A percentile compares a stretch with the other conserved stretches of the same genome.
Evolutionary conservation across 2,797 vertebrate species (phyloP).

Genomic region (Darevskia mixta): DNA sequence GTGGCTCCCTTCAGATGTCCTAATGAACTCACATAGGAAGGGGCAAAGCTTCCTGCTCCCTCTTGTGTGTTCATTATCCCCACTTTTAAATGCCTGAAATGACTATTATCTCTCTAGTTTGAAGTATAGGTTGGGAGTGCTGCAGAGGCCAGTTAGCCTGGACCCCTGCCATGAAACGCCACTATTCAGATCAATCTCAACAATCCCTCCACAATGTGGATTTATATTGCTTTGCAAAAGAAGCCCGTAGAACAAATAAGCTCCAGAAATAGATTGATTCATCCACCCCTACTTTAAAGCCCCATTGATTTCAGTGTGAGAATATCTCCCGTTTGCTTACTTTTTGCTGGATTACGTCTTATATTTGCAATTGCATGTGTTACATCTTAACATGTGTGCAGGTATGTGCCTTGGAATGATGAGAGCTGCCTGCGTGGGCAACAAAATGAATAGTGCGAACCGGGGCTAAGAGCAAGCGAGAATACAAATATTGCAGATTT

Average conservation of each 20-base stretch:
- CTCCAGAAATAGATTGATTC: not conserved
- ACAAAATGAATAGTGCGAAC: not conserved
- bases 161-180: too few relatives aligned
- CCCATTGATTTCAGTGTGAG: not conserved
- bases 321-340: not conserved
- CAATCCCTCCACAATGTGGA: not conserved
- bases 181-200: not conserved
- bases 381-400: not conserved
- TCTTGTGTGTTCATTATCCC: too few relatives aligned
- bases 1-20: too few relatives aligned
- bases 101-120: not conserved
- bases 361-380: not conserved
- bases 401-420: not conserved
- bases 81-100: not conserved
- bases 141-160: not conserved
- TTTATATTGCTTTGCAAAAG: not conserved
- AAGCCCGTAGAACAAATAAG: too few relatives aligned
- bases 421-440: not conserved
- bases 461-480: not conserved
- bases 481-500: slow-evolving; percentile 34
- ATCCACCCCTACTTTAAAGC: not conserved
- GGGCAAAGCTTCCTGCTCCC: too few relatives aligned
- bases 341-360: not conserved
- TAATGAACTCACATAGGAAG: too few relatives aligned
- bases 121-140: not conserved